A percentile compares a stretch with the other conserved stretches of the same genome.
Evolutionary conservation across 2,888 invertebrate genomes (phyloP).

Genomic region (Tenthredo livida): DNA sequence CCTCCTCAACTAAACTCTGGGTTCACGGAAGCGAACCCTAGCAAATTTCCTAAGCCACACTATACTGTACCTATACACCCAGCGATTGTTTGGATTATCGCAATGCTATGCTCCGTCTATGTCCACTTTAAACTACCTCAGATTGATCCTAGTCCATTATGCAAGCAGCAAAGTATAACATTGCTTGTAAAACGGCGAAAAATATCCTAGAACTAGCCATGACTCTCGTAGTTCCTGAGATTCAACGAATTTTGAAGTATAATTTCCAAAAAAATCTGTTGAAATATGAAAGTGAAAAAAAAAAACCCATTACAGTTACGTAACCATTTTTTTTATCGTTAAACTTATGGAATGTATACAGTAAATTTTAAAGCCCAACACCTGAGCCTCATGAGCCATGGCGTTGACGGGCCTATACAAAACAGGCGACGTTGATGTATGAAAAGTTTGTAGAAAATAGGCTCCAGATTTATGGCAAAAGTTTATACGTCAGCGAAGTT

Average conservation of each 20-base stretch:
- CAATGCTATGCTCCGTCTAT: not conserved
- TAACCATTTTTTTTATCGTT: not conserved
- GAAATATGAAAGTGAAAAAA: not conserved
- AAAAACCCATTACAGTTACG: not conserved
- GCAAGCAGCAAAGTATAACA: not conserved
- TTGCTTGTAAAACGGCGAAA: not conserved
- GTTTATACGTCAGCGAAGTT: constrained; percentile 34
- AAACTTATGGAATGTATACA: constrained; percentile 29
- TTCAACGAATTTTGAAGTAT: not conserved
- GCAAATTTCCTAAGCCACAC: constrained; percentile 40
- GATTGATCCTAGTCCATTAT: not conserved
- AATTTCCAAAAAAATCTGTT: not conserved
- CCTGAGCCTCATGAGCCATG: constrained; percentile 20
- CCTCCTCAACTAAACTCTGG: constrained; percentile 42
- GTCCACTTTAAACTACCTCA: not conserved
- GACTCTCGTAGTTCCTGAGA: not conserved
- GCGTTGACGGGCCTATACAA: constrained; percentile 41
- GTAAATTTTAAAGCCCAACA: constrained; percentile 26
- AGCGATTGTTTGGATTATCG: constrained; percentile 30
- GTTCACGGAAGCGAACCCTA: constrained; percentile 33
- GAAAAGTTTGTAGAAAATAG: constrained; percentile 50
- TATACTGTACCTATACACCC: not conserved
- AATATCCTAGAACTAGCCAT: not conserved
- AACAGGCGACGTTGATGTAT: constrained; percentile 42
- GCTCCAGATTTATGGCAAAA: constrained; percentile 49